Conservation (phyloP, 2,888 invertebrate genomes). For the Drosophila picticornis region DNA sequence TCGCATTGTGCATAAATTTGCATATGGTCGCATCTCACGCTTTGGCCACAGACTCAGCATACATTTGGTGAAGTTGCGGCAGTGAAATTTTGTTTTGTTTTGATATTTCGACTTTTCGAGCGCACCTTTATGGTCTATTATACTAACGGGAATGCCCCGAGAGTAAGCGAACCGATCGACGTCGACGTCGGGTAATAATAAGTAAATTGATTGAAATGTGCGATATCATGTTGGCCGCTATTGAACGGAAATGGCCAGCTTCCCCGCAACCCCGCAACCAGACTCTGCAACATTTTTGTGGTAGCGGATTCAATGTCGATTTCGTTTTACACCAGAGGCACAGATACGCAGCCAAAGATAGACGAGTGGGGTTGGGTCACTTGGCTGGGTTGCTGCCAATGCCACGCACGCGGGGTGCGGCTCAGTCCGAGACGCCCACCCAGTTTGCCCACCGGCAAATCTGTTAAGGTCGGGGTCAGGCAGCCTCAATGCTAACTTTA, state of each 20-base stretch:
- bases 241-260: conserved; percentile 69
- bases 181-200: conserved; percentile 63
- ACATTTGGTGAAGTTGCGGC: conserved; percentile 37
- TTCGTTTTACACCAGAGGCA: conserved; percentile 77
- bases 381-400: conserved; percentile 73
- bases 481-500: conserved; percentile 38
- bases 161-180: conserved; percentile 50
- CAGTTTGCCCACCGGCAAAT: conserved; percentile 71
- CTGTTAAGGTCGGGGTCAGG: conserved; percentile 55
- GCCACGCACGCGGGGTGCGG: conserved; percentile 69
- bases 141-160: conserved; percentile 78
- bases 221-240: conserved; percentile 77
- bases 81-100: conserved; percentile 57
- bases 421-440: conserved; percentile 65
- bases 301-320: conserved; percentile 81
- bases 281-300: conserved; percentile 54
- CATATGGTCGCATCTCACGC: conserved; percentile 77
- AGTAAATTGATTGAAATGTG: conserved; percentile 79
- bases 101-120: conserved; percentile 47
- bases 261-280: conserved; percentile 6
- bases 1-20: conserved; percentile 63
- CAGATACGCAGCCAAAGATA: conserved; percentile 71
- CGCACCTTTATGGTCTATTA: conserved; percentile 80
- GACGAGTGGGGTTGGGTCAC: conserved; percentile 57
- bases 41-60: conserved; percentile 43